phyloP scores from a whole-genome alignment of 2,797 vertebrate genomes.

The Myoxocephalus aenaeus region DNA sequence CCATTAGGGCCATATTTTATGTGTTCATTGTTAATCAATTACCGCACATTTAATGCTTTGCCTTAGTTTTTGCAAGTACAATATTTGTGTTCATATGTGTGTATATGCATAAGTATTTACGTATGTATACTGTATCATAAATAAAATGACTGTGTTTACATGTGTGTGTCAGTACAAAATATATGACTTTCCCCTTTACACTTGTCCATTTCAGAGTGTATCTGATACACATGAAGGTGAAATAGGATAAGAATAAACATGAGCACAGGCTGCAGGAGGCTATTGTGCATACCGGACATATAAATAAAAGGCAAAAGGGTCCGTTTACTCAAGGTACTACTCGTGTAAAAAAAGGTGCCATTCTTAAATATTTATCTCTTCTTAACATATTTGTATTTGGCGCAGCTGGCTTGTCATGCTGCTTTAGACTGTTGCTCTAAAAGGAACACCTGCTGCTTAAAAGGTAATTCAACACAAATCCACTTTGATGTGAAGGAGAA shows the following conservation, averaged over 20 bases:
- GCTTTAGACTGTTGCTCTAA: slow-evolving; percentile 47
- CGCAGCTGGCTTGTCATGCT: slow-evolving; percentile 53
- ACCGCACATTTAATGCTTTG: background rate
- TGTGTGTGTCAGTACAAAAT: slow-evolving; percentile 8
- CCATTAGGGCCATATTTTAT: background rate
- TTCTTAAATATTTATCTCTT: background rate
- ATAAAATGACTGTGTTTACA: slow-evolving; percentile 7
- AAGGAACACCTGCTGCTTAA: slow-evolving; percentile 66
- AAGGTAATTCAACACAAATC: slow-evolving; percentile 53
- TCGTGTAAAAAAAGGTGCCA: background rate
- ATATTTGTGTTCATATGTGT: background rate
- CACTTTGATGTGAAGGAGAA: slow-evolving; percentile 67
- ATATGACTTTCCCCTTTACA: slow-evolving; percentile 2
- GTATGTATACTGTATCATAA: background rate
- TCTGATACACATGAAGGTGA: background rate
- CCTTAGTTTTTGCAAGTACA: background rate
- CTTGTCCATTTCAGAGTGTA: background rate
- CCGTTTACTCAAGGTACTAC: background rate
- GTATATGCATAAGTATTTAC: background rate
- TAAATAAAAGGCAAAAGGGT: background rate
- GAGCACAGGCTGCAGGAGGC: background rate
- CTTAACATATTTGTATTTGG: slow-evolving; percentile 1
- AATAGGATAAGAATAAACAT: background rate
- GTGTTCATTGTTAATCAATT: too few relatives aligned
- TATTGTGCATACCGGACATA: background rate